Evolutionary conservation across 1,140 invertebrate species (phyloP), one percentile per base, ranked within the genome.

Genomic region (Drosophila takahashii): DNA sequence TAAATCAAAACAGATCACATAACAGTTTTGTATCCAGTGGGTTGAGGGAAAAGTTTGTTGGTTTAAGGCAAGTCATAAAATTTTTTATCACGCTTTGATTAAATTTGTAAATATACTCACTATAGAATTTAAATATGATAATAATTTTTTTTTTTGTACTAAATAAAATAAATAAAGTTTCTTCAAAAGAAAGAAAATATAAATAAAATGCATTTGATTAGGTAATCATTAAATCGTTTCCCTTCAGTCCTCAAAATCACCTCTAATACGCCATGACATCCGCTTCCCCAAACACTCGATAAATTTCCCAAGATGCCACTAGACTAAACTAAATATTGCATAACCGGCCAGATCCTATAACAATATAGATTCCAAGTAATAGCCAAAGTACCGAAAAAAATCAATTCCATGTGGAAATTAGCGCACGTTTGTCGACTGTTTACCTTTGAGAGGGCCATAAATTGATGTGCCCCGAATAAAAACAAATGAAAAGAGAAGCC

Each of bases 361-460:
- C 76, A 45, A 57, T 47, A 42, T 41, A 41, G 60, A 57, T 57
- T 47, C 41, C 34, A 71, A 57, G 57, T 47, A 47, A 70, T 45
- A 72, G 47, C 56, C 8, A 36, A 50, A 70, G 66, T 37, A 45
- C 37, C 69, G 44, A 50, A 44, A 27, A 62, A 77, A 69, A 77
- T 72, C 59, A 64, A 54, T 53, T 65, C 66, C 34, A 77, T 69
- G 78, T 80, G 64, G 59, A 81, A 81, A 81, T 77, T 81, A 76
- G 79, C 65, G 76, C 80, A 84, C 80, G 75, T 79, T 81, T 65
- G 74, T 72, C 47, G 61, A 76, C 60, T 83, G 79, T 79, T 79
- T 86, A 57, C 37, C 69, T 79, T 81, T 53, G 65, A 52, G 65
- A 70, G 76, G 60, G 58, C 61, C 69, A 81, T 81, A 78, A 86